Percentiles rank a stretch among this genome's conserved stretches.
Evolutionary conservation across 2,113 vertebrate species (phyloP).

Genomic region (Beaufortia kweichowensis): DNA sequence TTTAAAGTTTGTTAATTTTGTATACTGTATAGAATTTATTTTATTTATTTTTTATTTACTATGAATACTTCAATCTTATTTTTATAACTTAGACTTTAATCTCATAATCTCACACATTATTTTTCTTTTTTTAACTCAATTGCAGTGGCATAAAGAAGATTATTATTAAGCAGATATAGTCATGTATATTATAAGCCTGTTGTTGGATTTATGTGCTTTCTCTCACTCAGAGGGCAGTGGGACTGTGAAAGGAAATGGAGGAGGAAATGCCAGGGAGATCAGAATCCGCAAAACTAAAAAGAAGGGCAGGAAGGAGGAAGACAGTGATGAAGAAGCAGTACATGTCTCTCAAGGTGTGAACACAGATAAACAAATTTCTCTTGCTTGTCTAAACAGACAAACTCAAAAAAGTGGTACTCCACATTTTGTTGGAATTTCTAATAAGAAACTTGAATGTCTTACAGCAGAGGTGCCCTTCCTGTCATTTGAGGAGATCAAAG

Average conservation of each 20-base stretch:
- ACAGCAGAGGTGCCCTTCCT: slow-evolving; percentile 81
- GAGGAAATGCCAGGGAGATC: slow-evolving; percentile 88
- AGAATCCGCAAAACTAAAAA: slow-evolving; percentile 90
- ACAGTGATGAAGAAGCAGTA: slow-evolving; percentile 86
- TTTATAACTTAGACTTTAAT: too few species aligned
- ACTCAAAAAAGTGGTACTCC: background rate
- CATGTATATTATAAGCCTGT: background rate
- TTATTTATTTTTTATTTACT: background rate
- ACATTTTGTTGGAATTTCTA: background rate
- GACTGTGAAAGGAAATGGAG: slow-evolving; percentile 80
- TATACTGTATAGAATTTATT: too few species aligned
- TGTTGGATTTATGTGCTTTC: background rate
- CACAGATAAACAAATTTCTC: background rate
- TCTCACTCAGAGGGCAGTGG: slow-evolving; percentile 84
- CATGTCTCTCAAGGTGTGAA: slow-evolving; percentile 66
- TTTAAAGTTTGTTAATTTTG: too few species aligned
- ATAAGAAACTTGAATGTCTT: too few species aligned
- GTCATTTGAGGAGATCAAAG: slow-evolving; percentile 82
- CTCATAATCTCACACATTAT: too few species aligned
- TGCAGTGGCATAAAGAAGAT: background rate
- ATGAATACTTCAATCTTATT: too few species aligned
- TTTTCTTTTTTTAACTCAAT: background rate
- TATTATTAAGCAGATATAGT: background rate
- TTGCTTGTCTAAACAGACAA: background rate
- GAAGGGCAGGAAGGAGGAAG: slow-evolving; percentile 86